Percentiles rank a stretch among this genome's conserved stretches.
Evolutionary conservation across 2,797 vertebrate species (phyloP).

Genomic region (Sorex maritimensis): DNA sequence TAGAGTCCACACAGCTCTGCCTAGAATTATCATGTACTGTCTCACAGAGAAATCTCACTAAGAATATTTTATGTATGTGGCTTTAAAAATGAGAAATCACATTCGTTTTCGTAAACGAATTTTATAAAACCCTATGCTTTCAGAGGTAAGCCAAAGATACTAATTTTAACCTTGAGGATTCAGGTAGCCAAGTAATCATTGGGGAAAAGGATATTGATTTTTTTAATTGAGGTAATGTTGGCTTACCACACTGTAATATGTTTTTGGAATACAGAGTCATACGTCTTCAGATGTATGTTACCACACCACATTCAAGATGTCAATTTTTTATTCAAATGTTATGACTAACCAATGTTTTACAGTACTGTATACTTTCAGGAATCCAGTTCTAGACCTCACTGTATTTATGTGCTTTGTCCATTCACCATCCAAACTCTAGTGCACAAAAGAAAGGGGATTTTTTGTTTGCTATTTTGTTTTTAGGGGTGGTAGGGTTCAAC

Average conservation of each 20-base stretch:
- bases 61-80: slow-evolving; percentile 33
- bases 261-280: background rate
- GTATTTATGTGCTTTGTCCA: background rate
- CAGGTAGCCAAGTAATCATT: slow-evolving; percentile 53
- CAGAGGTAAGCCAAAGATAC: background rate
- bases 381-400: background rate
- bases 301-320: background rate
- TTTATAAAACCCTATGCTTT: slow-evolving; percentile 36
- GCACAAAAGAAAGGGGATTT: background rate
- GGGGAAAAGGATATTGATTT: slow-evolving; percentile 35
- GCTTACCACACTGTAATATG: background rate
- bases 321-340: background rate
- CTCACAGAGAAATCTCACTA: slow-evolving; percentile 2
- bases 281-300: background rate
- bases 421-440: background rate
- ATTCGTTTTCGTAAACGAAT: slow-evolving; percentile 55
- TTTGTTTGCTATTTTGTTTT: too few relatives aligned
- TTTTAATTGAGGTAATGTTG: background rate
- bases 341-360: background rate
- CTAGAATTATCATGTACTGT: background rate
- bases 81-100: slow-evolving; percentile 32
- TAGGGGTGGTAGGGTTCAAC: too few relatives aligned
- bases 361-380: background rate
- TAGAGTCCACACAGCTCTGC: background rate
- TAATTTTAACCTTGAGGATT: slow-evolving; percentile 58